Base-by-base conservation (phyloP, 1,140 invertebrate genomes). In the Theocolax elegans region DNA sequence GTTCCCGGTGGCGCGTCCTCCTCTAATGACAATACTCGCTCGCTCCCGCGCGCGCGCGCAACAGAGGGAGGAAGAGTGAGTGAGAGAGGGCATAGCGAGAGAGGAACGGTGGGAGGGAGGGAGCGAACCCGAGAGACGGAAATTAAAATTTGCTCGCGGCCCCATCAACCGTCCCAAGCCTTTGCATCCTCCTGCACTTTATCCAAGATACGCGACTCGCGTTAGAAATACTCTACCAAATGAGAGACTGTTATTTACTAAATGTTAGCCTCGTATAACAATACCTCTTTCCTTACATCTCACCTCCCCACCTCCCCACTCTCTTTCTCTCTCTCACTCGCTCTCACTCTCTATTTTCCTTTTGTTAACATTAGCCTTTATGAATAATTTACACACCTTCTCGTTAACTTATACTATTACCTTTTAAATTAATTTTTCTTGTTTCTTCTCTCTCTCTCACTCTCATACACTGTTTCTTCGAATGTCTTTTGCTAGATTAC, bases 101-200 rank as follows among this genome's bases (percentile, higher is more conserved):
- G n/a, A n/a, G n/a, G n/a, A n/a, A n/a, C 17, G 0, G 15, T 12
- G 42, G n/a, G 42, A 44, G 42, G n/a, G 15, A 44, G 42, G n/a
- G 42, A 44, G 42, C 40, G 31, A 15, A n/a, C 54, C 54, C 35
- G 62, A 71, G 54, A 71, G 46, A 53, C 71, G 74, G 76, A 78
- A 79, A 79, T 80, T 79, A 80, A 78, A 79, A 79, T 79, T 77
- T 74, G 77, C 75, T 75, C 46, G 67, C 72, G 74, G 70, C 75
- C 56, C 66, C 65, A 58, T 67, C 53, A 66, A 42, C 54, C 54
- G 48, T 59, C 58, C 62, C 40, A 3, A 46, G 51, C 35, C 23
- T 54, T 44, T 51, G 42, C 53, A 35, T 51, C 29, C 67, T 48
- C n/a, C 48, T 65, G 35, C 49, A 54, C 64, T 66, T 66, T 66